phyloP scores from a whole-genome alignment of 2,888 invertebrate genomes.

The Sarcophaga variegata region DNA sequence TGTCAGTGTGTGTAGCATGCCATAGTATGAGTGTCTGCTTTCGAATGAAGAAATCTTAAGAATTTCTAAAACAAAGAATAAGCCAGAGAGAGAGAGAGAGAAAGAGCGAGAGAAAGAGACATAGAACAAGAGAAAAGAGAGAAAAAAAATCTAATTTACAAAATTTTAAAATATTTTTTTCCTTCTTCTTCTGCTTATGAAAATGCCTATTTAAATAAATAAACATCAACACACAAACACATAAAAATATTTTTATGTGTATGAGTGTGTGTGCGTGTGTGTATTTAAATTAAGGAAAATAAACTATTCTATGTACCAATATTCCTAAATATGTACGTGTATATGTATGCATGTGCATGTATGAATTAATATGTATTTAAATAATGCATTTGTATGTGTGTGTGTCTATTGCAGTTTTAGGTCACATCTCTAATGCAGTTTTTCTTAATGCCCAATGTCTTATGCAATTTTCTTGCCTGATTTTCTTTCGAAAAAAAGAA shows the following conservation, averaged over 20 bases:
- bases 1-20: too few relatives aligned
- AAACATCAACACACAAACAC: neutral
- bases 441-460: constrained; percentile 52
- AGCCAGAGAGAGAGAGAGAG: too few relatives aligned
- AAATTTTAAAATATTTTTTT: too few relatives aligned
- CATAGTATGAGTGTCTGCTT: too few relatives aligned
- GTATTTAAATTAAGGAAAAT: neutral
- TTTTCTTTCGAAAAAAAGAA: constrained; percentile 19
- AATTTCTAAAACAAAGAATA: too few relatives aligned
- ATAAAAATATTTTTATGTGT: neutral
- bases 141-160: too few relatives aligned
- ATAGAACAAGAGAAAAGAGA: too few relatives aligned
- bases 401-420: constrained; percentile 24
- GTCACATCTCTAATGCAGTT: constrained; percentile 40
- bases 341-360: neutral
- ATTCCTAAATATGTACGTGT: too few relatives aligned
- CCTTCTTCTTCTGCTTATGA: too few relatives aligned
- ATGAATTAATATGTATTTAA: too few relatives aligned
- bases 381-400: constrained; percentile 6
- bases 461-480: constrained; percentile 52
- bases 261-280: neutral
- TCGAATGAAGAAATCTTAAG: too few relatives aligned
- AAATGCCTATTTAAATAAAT: too few relatives aligned
- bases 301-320: neutral
- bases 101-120: neutral